Evolutionary conservation across 1,140 invertebrate genomes (phyloP), one percentile per base, ranked within the genome.

Genomic region (Magallana ariakensis): DNA sequence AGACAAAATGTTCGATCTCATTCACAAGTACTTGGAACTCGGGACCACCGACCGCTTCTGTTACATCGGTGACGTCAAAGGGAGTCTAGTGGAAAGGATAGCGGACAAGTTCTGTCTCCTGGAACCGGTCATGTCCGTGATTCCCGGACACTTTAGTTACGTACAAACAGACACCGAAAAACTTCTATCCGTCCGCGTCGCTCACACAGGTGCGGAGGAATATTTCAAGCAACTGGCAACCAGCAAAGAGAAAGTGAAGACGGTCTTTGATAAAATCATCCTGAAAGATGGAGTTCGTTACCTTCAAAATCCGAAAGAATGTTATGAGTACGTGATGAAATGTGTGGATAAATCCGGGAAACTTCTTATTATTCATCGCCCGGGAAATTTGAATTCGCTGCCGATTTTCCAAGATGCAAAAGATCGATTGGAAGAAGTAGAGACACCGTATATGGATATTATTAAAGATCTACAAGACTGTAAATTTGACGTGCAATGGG

Each of bases 111-210:
- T 94, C 86, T 94, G 93, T 89, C 86, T 94, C 4, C 82, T 93
- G n/a, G 90, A 93, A 75, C 93, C 94, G 0, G 89, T 93, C 0
- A 89, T 90, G 58, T 90, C 90, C 0, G 91, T 94, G 0, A 87
- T 92, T n/a, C 93, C 94, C 4, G 94, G 93, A 6, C 91, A 92
- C 70, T 91, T 92, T 26, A 93, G 92, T 85, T 94, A 93, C 87
- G 90, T 91, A 0, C 91, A 93, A 83, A 93, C 93, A 15, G 88
- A 89, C 33, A 90, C 85, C 16, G 87, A 92, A 58, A 93, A 91
- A 83, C 75, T 93, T 56, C 75, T 94, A 1, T 91, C 94, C 4
- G 87, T 94, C 56, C 90, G 90, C 8, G 88, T 94, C 54, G 90
- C 93, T 3, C 89, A 93, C 86, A 91, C 92, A 1, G 93, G 94